Evolutionary conservation across 2,888 invertebrate species (phyloP), one percentile per base, ranked within the genome.

Genomic region (Pocota personata): DNA sequence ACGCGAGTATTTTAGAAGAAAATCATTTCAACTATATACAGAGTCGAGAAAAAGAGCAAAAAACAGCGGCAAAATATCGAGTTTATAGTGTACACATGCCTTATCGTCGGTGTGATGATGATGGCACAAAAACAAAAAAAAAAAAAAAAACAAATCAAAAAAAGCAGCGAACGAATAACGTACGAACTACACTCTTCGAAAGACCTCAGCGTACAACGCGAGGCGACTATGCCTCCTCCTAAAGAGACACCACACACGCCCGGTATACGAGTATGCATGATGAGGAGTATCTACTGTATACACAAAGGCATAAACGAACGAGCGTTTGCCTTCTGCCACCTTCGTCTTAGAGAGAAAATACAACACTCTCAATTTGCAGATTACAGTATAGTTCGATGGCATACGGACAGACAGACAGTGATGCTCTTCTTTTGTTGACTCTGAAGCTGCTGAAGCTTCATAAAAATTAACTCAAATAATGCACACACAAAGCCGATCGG

Each of bases 51-150:
- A 50, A 57, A 62, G 46, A 32, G 69, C 12, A 19, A 79, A 64
- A 50, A 69, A 40, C 32, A 69, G 69, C 71, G 75, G 80, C 84
- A 62, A 86, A 77, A 82, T 86, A 86, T 86, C 76, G 72, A 77
- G 86, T 86, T 80, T 86, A 72, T 77, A 86, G 86, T 77, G 82
- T 67, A 86, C 76, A 86, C 77, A 82, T 82, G 76, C 66, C 86
- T 67, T 73, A 79, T 84, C 83, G 83, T 55, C 58, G 71, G 52
- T 52, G 58, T 24, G 82, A 72, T 66, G 80, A 76, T 86, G 82
- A 82, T 82, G 80, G 80, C 69, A 82, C 75, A 58, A 24, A 24
- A 24, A 24, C 50, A 69, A 67, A 40, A 67, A 73, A 71, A 50
- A 52, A 37, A 40, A 52, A 43, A 46, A 16, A 14, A 57, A 21